These are phyloP conservation scores for Lycocerus yunnanus DNA, from an alignment of 2,888 invertebrate species.

Conservation along the genomic window DNA sequence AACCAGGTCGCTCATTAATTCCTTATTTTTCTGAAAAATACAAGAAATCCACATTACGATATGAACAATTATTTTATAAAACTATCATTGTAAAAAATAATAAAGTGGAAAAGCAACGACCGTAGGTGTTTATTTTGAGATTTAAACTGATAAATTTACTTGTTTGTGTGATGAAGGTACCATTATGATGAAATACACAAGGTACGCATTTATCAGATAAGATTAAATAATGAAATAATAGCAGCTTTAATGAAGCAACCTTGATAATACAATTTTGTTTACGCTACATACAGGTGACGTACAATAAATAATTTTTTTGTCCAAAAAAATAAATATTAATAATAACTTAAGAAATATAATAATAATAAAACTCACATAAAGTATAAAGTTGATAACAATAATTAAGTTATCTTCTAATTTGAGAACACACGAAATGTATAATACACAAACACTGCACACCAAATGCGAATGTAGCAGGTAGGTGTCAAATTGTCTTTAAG, in stretches of 20 bases:
- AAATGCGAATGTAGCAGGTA: neutral
- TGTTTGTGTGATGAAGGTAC: neutral
- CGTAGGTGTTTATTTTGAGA: neutral
- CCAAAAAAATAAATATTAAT: neutral
- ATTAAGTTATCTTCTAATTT: neutral
- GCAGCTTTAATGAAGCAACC: neutral
- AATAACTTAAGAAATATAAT: neutral
- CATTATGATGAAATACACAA: neutral
- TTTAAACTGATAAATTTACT: neutral
- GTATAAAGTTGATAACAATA: neutral
- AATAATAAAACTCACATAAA: neutral
- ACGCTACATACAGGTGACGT: neutral
- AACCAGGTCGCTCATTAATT: constrained; percentile 74
- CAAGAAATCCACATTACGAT: constrained; percentile 39
- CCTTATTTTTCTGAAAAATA: constrained; percentile 74
- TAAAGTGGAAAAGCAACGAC: neutral
- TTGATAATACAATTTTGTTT: neutral
- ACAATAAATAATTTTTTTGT: neutral
- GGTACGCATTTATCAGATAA: constrained; percentile 7
- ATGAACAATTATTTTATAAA: neutral
- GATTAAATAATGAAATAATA: constrained; percentile 6
- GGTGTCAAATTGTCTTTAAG: neutral
- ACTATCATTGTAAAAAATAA: neutral
- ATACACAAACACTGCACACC: neutral
- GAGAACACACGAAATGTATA: neutral